phyloP scores from a whole-genome alignment of 2,797 vertebrate species.

The Coreius guichenoti region DNA sequence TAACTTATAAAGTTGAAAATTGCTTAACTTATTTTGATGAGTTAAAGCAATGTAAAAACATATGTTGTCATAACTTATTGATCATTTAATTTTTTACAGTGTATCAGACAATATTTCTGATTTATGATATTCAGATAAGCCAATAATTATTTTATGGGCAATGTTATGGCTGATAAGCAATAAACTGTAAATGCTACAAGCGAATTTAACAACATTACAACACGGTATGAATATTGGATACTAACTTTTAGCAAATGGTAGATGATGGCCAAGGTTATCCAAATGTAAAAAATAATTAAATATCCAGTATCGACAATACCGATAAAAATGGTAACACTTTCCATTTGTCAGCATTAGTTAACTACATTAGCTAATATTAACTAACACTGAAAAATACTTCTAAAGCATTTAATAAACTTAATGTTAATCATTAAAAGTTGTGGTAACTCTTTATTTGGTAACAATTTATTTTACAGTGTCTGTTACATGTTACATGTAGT shows the following conservation, averaged over 20 bases:
- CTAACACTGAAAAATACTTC: background rate
- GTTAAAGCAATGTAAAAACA: too few relatives aligned
- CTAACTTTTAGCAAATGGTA: background rate
- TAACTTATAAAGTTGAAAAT: too few relatives aligned
- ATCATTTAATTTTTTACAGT: too few relatives aligned
- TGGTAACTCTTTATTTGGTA: too few relatives aligned
- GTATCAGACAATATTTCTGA: background rate
- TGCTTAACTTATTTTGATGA: too few relatives aligned
- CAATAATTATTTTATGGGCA: background rate
- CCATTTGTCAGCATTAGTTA: background rate
- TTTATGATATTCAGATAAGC: background rate
- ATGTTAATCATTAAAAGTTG: background rate
- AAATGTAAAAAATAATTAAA: background rate
- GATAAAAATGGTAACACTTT: background rate
- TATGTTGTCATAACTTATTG: too few relatives aligned
- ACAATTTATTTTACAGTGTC: too few relatives aligned
- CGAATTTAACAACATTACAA: background rate
- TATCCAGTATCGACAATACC: background rate
- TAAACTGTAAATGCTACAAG: background rate
- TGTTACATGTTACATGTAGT: too few relatives aligned
- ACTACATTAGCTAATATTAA: background rate
- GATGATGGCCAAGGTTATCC: background rate
- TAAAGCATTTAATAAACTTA: background rate
- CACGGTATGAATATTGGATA: background rate
- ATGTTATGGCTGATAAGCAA: background rate